Percentiles rank a stretch among this genome's conserved stretches.
Evolutionary conservation across 2,113 vertebrate species (phyloP).

Genomic region (mouse (Mus musculus)): GRCm39 chr1:105559001-105559500

Average conservation of each 20-base stretch:
- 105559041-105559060: neutral
- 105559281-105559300: neutral
- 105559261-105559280: neutral
- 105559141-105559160: neutral
- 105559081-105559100: neutral
- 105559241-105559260: constrained; percentile 12
- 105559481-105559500: constrained; percentile 9
- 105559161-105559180: neutral
- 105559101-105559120: neutral
- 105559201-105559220: neutral
- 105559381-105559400: neutral
- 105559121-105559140: neutral
- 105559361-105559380: constrained; percentile 24
- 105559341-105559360: neutral
- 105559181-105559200: neutral
- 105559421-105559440: neutral
- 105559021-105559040: neutral
- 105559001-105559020: neutral
- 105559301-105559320: neutral
- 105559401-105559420: constrained; percentile 3
- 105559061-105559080: neutral
- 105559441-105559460: constrained; percentile 54
- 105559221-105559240: neutral
- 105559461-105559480: constrained; percentile 40
- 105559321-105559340: neutral